Conservation (phyloP, 2,888 invertebrate genomes). For the Yponomeuta plumbellus region DNA sequence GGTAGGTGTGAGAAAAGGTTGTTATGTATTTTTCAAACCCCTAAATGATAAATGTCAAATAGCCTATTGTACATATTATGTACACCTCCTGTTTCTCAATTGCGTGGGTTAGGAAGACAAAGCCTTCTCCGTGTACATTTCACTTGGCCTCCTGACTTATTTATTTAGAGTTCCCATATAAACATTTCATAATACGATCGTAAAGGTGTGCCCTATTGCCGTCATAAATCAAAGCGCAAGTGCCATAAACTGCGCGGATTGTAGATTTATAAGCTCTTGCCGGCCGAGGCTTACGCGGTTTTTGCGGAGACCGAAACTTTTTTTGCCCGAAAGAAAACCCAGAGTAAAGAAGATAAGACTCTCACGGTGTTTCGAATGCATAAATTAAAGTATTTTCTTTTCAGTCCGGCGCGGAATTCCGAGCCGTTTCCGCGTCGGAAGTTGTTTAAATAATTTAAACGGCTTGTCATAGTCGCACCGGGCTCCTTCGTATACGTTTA, state of each 20-base stretch:
- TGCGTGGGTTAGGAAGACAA: background rate
- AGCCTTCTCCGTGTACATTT: background rate
- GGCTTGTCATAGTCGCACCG: background rate
- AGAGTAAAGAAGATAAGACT: constrained; percentile 11
- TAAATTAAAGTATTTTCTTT: constrained; percentile 9
- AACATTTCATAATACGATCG: constrained; percentile 10
- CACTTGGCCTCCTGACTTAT: constrained; percentile 9
- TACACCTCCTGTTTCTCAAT: no score
- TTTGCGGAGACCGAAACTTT: constrained; percentile 1
- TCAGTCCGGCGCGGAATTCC: background rate
- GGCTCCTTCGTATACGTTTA: background rate
- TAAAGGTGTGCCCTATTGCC: constrained; percentile 13
- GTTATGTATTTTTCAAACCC: no score
- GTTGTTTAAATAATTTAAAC: constrained; percentile 4
- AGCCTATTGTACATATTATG: no score
- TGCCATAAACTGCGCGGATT: constrained; percentile 21
- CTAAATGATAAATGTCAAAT: no score
- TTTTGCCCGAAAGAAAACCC: background rate
- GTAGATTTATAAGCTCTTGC: constrained; percentile 19
- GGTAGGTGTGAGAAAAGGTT: no score
- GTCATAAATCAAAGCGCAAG: constrained; percentile 21
- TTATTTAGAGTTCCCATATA: constrained; percentile 10
- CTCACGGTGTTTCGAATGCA: background rate
- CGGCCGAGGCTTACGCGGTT: background rate
- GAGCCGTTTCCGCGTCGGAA: background rate